Conservation (phyloP, 2,797 vertebrate species). For the Menidia menidia region DNA sequence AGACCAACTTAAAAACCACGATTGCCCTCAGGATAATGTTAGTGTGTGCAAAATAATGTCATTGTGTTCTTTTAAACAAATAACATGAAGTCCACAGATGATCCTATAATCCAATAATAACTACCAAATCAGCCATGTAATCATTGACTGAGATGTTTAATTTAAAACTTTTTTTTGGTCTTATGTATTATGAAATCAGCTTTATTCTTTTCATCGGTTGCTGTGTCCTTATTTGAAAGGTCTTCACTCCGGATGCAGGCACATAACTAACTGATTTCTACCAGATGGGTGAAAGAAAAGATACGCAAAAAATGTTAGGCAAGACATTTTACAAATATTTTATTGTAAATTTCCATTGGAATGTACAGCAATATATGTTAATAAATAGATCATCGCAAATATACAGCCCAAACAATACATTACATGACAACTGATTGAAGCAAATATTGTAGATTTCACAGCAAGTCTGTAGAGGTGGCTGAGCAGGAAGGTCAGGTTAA, state of each 20-base stretch:
- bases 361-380: slow-evolving; percentile 80
- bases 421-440: slow-evolving; percentile 72
- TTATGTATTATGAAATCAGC: too few relatives aligned
- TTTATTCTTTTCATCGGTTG: background rate
- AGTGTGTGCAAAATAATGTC: slow-evolving; percentile 7
- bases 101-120: background rate
- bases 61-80: slow-evolving; percentile 12
- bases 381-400: slow-evolving; percentile 82
- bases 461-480: slow-evolving; percentile 45
- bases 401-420: slow-evolving; percentile 76
- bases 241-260: background rate
- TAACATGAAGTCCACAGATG: background rate
- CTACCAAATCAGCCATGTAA: slow-evolving; percentile 1
- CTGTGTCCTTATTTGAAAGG: background rate
- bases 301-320: slow-evolving; percentile 4
- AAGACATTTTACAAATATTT: slow-evolving; percentile 75
- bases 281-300: slow-evolving; percentile 3
- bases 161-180: background rate
- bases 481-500: slow-evolving; percentile 39
- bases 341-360: slow-evolving; percentile 78
- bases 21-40: too few relatives aligned
- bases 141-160: background rate
- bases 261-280: background rate
- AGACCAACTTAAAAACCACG: too few relatives aligned
- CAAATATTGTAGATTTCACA: slow-evolving; percentile 71